Conservation (phyloP, 2,888 invertebrate species). For the Hydropsyche betteni region DNA sequence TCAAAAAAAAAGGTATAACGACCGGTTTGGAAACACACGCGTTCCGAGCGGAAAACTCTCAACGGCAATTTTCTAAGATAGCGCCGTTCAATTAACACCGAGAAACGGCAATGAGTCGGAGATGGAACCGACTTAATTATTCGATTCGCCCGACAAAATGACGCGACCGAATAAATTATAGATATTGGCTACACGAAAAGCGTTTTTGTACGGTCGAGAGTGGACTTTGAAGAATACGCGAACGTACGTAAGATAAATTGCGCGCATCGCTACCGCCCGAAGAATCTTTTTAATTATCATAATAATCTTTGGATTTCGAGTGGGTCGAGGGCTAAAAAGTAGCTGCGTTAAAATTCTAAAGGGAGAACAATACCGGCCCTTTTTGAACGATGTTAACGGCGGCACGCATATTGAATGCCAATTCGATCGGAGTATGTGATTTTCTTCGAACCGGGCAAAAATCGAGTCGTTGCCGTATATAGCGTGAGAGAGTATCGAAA, state of each 20-base stretch:
- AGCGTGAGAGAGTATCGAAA: background rate
- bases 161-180: constrained; percentile 12
- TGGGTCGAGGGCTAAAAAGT: constrained; percentile 22
- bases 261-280: too few species aligned
- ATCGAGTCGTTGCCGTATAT: background rate
- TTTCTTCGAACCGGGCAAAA: background rate
- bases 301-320: constrained; percentile 23
- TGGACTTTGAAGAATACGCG: background rate
- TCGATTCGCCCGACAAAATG: background rate
- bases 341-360: constrained; percentile 16
- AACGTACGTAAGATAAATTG: constrained; percentile 1
- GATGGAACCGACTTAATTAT: too few species aligned
- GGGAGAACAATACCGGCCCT: constrained; percentile 24
- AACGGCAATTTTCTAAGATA: too few species aligned
- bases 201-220: background rate
- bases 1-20: too few species aligned
- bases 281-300: constrained; percentile 22
- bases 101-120: too few species aligned
- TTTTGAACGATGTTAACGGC: constrained; percentile 28
- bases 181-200: constrained; percentile 13
- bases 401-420: constrained; percentile 23
- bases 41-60: too few species aligned
- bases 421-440: background rate
- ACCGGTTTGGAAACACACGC: too few species aligned
- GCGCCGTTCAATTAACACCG: too few species aligned